These are phyloP conservation scores for Andrena camellia DNA, from an alignment of 2,888 invertebrate species.

Conservation along the genomic window DNA sequence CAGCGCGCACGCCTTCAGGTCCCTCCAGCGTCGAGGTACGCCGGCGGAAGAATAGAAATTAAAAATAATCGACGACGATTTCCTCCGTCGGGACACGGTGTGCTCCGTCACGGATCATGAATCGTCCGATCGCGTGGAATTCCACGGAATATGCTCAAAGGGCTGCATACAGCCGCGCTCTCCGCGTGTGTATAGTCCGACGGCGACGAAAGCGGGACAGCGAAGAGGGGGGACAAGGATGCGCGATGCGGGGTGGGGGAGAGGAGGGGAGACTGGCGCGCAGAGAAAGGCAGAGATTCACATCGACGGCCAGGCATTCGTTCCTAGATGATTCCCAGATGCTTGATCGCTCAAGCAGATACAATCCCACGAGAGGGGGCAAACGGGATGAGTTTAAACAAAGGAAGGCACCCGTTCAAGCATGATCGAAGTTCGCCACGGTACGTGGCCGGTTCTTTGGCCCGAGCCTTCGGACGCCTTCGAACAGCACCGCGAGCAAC, in stretches of 20 bases:
- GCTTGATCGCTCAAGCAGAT: slow-evolving; percentile 80
- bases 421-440: slow-evolving; percentile 80
- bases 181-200: slow-evolving; percentile 58
- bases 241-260: background rate
- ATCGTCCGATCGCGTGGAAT: slow-evolving; percentile 54
- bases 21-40: background rate
- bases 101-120: slow-evolving; percentile 52
- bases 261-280: background rate
- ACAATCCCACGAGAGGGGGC: slow-evolving; percentile 79
- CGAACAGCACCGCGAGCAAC: slow-evolving; percentile 53
- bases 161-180: slow-evolving; percentile 49
- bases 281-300: slow-evolving; percentile 70
- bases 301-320: slow-evolving; percentile 70
- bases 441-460: slow-evolving; percentile 71
- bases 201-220: background rate
- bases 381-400: slow-evolving; percentile 81
- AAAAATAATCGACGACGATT: slow-evolving; percentile 53
- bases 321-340: slow-evolving; percentile 79
- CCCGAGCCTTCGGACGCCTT: slow-evolving; percentile 64
- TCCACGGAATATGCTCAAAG: slow-evolving; percentile 45
- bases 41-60: slow-evolving; percentile 35
- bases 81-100: slow-evolving; percentile 40
- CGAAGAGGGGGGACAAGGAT: background rate
- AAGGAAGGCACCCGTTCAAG: slow-evolving; percentile 80
- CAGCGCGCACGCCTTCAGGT: background rate